Base-by-base conservation (phyloP, 2,113 vertebrate genomes). In the Carettochelys insculpta region DNA sequence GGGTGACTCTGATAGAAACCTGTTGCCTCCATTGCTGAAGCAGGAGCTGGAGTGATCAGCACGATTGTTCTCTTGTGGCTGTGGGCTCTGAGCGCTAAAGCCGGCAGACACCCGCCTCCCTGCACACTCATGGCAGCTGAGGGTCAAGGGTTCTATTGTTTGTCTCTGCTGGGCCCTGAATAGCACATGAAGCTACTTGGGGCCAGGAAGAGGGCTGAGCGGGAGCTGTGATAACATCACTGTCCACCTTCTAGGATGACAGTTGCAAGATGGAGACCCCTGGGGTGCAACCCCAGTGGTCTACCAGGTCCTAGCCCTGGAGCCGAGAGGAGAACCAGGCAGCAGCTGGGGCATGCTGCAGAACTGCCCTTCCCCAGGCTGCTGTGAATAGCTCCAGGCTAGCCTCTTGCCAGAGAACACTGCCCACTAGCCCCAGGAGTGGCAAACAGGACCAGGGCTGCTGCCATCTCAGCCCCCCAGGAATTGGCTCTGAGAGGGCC, bases 301-400 rank as follows among this genome's bases (percentile, higher is more conserved):
- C 25, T 27, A 29, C 25, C 54, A 25, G 52, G 56, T 1, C 14
- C 61, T 16, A 24, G 17, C 8, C 20, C 16, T 29, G 5, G 65
- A 41, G 65, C n/a, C 11, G 1, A 27, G 53, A 16, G 31, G 77
- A 27, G 20, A 17, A 24, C 17, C 19, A 34, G 43, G 6, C 8
- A 31, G 12, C 22, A 0, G 4, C n/a, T n/a, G n/a, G 4, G 11
- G 11, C 38, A 3, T 29, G 11, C 29, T n/a, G 25, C 2, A 0
- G 4, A 45, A 31, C 71, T 22, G 47, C 1, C 17, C 3, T 3
- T 29, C 11, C 1, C 1, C 53, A 6, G 1, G n/a, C 11, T 0
- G 0, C 56, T 56, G 5, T 6, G 54, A 56, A 56, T 16, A 58
- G 56, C 16, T 31, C 12, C 29, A 58, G 5, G 2, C n/a, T 43